Conservation (phyloP, 2,797 vertebrate genomes). For the Coregonus sp. region DNA sequence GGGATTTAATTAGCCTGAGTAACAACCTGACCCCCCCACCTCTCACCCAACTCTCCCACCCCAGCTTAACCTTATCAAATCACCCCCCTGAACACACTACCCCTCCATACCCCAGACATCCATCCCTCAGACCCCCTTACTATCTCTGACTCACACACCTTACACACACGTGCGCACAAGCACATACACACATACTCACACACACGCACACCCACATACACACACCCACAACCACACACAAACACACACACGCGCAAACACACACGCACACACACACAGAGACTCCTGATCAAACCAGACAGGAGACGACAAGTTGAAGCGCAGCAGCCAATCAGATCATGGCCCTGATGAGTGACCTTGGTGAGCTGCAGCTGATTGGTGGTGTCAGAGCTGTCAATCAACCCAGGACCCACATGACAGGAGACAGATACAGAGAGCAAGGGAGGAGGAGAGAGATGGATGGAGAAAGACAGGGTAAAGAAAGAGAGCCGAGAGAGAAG, state of each 20-base stretch:
- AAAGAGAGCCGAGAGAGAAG: neutral
- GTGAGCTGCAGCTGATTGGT: conserved; percentile 85
- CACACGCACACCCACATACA: conserved; percentile 3
- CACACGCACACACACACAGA: conserved; percentile 1
- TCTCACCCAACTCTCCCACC: conserved; percentile 47
- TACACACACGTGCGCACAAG: neutral
- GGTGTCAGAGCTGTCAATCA: conserved; percentile 81
- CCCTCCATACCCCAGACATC: neutral
- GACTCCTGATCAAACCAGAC: conserved; percentile 83
- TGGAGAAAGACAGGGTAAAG: neutral
- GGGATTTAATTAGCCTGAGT: conserved; percentile 90
- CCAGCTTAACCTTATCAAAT: conserved; percentile 52
- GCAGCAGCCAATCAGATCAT: conserved; percentile 80
- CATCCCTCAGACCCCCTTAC: neutral
- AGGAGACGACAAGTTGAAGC: conserved; percentile 80
- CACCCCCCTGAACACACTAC: conserved; percentile 17
- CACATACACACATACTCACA: neutral
- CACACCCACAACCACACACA: conserved; percentile 3
- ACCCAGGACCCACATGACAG: conserved; percentile 74
- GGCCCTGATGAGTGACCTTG: conserved; percentile 83
- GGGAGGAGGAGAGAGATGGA: conserved; percentile 10
- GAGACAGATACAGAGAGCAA: conserved; percentile 12
- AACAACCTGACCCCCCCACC: conserved; percentile 78
- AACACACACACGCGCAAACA: neutral
- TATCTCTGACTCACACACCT: neutral